Base-by-base conservation (phyloP, 2,888 invertebrate species). In the Coenonympha arcania region DNA sequence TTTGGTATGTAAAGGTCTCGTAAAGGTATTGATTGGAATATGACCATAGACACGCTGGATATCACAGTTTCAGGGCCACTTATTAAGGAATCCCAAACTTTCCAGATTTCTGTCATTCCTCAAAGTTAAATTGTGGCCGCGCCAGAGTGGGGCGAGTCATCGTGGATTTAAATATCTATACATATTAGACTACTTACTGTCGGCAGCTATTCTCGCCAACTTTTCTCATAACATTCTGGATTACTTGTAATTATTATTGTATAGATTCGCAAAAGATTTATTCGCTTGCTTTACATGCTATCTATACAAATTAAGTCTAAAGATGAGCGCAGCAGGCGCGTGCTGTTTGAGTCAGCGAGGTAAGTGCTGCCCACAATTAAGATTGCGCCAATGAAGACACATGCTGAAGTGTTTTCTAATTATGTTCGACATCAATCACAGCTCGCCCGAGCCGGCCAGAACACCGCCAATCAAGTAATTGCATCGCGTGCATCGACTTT, bases 401-500 rank as follows among this genome's bases (percentile, higher is more conserved):
- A 79, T 70, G 79, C 76, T 85, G 82, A 84, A 86, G 86, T 85
- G 85, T 84, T 83, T 86, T 85, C 86, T 86, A 86, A 86, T 86
- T 85, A 85, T 79, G 83, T 77, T 74, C 79, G 69, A 79, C 79
- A 86, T 86, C 82, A 83, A 86, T 86, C 86, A 82, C 79, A 69
- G 69, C 69, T 68, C 71, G 66, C 73, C 71, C 76, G 73, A 72
- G 65, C 71, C 68, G 64, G 64, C 80, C 85, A 83, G 84, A 83
- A 76, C 82, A 79, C 80, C 78, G 76, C 83, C 84, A 86, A 85
- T 86, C 85, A 86, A 82, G 83, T 85, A 83, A 86, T 85, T 86
- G 85, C 85, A 85, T 86, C 83, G 85, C 85, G 85, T 86, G 85
- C 85, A 85, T 84, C 82, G 79, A 80, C 78, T 83, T 85, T 86